Evolutionary conservation across 2,888 invertebrate genomes (phyloP), one percentile per base, ranked within the genome.

Genomic region (Zaprionus lineosus): DNA sequence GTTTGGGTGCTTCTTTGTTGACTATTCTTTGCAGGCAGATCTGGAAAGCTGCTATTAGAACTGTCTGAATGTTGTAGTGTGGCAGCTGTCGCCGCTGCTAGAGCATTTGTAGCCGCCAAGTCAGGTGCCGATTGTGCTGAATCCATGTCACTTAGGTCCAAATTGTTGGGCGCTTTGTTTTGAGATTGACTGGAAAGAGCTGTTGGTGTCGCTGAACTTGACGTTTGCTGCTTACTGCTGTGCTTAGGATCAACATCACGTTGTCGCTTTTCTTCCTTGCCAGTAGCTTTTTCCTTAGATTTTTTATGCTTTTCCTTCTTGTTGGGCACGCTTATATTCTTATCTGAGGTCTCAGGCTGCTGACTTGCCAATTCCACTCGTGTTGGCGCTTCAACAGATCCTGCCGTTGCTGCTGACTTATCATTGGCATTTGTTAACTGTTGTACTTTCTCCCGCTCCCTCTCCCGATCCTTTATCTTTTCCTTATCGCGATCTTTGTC

Each of bases 21-120:
- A 44, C 43, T 75, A 46, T 47, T 37, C 31, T 84, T 84, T 4
- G 77, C 66, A 8, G 76, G 72, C 39, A 85, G 39, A 34, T 92
- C 91, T 5, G 89, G 90, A 68, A 89, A 86, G 53, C 89, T 90
- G 41, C 89, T 88, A 34, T 88, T 89, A 0, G 90, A 89, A 53
- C 88, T 89, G 31, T 90, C 90, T 1, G 89, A 89, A 48, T 89
- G 85, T 40, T 83, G 83, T 16, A 83, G 57, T 7, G 70, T 76
- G 26, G 70, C 74, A n/a, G 74, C 72, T 12, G 84, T 65, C 1
- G 65, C 66, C 11, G 57, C 70, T 43, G 71, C 79, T 52, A 67
- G 59, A 0, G 81, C 74, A 53, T 65, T 76, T 19, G 86, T 67
- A n/a, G 66, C 71, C 2, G 79, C 67, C 33, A 87, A 44, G 43